Evolutionary conservation across 2,888 invertebrate species (phyloP).

Genomic region (Anaspis maculata): DNA sequence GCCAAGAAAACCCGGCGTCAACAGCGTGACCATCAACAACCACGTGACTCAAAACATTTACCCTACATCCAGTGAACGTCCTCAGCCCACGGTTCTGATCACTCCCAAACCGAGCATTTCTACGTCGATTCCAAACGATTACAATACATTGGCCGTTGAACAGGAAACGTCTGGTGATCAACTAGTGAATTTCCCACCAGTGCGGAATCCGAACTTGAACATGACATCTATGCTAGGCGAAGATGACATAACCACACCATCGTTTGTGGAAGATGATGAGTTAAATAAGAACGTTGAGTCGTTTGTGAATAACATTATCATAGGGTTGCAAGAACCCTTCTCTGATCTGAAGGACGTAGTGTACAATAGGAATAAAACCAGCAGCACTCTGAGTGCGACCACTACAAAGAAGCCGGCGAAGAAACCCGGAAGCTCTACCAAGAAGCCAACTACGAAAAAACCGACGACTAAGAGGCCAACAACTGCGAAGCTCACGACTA

Average conservation of each 20-base stretch:
- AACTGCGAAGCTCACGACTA: slow-evolving; percentile 28
- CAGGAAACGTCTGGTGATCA: slow-evolving; percentile 57
- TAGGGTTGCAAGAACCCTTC: slow-evolving; percentile 75
- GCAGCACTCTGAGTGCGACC: slow-evolving; percentile 27
- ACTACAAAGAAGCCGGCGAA: slow-evolving; percentile 36
- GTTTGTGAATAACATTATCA: slow-evolving; percentile 76
- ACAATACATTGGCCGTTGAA: slow-evolving; percentile 39
- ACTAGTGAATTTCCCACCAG: slow-evolving; percentile 74
- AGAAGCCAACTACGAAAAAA: slow-evolving; percentile 24
- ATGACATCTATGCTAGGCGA: slow-evolving; percentile 53
- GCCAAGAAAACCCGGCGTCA: slow-evolving; percentile 39
- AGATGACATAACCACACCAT: slow-evolving; percentile 66
- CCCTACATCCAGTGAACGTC: slow-evolving; percentile 43
- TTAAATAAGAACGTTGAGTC: slow-evolving; percentile 72
- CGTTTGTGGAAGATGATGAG: slow-evolving; percentile 67
- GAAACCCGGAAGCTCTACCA: slow-evolving; percentile 32
- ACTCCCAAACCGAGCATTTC: slow-evolving; percentile 57
- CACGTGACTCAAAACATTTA: slow-evolving; percentile 52
- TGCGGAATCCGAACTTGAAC: slow-evolving; percentile 74
- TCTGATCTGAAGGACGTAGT: slow-evolving; percentile 73
- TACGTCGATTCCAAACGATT: slow-evolving; percentile 24
- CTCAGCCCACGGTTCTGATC: slow-evolving; percentile 56
- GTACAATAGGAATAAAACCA: slow-evolving; percentile 44
- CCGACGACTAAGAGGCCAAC: slow-evolving; percentile 29
- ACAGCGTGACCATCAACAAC: slow-evolving; percentile 52